Conservation (phyloP, 1,140 invertebrate species). For the Chlorops oryzae region DNA sequence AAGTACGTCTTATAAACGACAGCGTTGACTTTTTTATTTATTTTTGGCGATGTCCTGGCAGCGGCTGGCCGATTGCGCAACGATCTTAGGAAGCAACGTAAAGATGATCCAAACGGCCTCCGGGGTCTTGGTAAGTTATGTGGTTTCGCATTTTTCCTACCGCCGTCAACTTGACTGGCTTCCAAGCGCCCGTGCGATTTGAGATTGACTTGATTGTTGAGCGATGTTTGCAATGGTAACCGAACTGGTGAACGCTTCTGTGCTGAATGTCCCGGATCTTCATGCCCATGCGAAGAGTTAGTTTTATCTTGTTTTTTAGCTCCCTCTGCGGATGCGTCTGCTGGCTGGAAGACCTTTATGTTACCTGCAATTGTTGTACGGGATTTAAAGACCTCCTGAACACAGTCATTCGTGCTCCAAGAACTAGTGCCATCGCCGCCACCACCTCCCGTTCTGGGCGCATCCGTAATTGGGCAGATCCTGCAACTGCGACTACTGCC, state of each 20-base stretch:
- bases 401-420: too few species aligned
- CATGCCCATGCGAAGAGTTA: not conserved
- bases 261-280: not conserved
- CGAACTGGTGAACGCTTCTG: not conserved
- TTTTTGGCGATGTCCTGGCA: constrained; percentile 1
- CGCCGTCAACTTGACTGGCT: not conserved
- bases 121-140: too few species aligned
- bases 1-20: constrained; percentile 43
- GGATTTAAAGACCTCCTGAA: too few species aligned
- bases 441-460: too few species aligned
- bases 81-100: constrained; percentile 34
- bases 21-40: constrained; percentile 19
- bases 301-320: too few species aligned
- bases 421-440: too few species aligned
- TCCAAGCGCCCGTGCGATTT: not conserved
- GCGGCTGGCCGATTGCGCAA: constrained; percentile 20
- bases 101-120: constrained; percentile 11
- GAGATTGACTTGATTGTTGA: not conserved
- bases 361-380: too few species aligned
- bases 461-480: too few species aligned
- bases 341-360: too few species aligned
- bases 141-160: not conserved
- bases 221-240: not conserved
- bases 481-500: too few species aligned
- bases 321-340: too few species aligned